Conservation (phyloP, 2,888 invertebrate genomes). For the Cataglyphis albicans region DNA sequence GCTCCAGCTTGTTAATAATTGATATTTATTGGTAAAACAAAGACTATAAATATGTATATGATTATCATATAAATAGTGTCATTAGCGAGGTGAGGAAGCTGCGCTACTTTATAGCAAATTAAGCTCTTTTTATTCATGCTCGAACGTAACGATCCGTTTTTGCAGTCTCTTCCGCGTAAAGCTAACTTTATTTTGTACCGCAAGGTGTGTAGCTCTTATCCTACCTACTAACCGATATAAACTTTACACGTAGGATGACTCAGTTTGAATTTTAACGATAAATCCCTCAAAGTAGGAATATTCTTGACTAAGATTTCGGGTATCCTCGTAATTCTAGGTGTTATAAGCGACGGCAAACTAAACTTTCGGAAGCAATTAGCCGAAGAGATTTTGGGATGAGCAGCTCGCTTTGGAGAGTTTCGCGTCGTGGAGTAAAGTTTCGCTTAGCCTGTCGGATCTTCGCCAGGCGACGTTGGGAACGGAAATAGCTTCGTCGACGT, state of each 20-base stretch:
- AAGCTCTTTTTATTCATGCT: conserved; percentile 3
- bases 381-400: conserved; percentile 4
- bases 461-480: conserved; percentile 68
- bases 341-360: not conserved
- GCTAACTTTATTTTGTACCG: not conserved
- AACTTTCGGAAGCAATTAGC: conserved; percentile 9
- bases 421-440: conserved; percentile 15
- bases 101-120: conserved; percentile 20
- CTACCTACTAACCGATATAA: conserved; percentile 13
- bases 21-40: not conserved
- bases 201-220: not conserved
- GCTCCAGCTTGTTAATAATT: conserved; percentile 6
- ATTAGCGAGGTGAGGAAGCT: conserved; percentile 15
- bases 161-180: not conserved
- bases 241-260: not conserved
- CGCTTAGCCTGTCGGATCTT: conserved; percentile 23
- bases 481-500: conserved; percentile 81
- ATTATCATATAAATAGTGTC: conserved; percentile 16
- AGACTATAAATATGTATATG: not conserved
- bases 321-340: not conserved
- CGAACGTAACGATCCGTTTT: not conserved
- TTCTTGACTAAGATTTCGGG: not conserved
- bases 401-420: conserved; percentile 14
- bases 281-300: not conserved
- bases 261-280: conserved; percentile 8